Percentiles rank a stretch among this genome's conserved stretches.
Conservation (phyloP, 92 coral and sea anemone species). For the Anthopleura xanthogrammica region DNA sequence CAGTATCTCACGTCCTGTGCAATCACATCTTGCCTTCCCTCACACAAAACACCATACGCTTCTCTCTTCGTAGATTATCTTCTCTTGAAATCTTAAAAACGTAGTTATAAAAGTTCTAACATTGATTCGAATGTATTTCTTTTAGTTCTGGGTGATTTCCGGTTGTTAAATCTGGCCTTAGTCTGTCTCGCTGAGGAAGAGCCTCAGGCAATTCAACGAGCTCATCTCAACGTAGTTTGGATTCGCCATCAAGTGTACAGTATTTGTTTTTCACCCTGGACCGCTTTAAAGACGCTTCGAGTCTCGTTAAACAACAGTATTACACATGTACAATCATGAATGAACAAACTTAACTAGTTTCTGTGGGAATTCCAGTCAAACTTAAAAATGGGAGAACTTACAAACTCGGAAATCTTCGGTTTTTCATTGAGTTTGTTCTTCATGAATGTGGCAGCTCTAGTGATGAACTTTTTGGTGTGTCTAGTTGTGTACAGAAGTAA, state of each 20-base stretch:
- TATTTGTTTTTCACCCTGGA: background rate
- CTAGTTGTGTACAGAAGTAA: slow-evolving; percentile 92
- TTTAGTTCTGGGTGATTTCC: background rate
- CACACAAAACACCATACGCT: background rate
- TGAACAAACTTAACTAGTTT: no score
- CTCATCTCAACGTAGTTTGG: background rate
- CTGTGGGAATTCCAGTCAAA: background rate
- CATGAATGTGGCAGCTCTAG: slow-evolving; percentile 81
- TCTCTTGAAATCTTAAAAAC: background rate
- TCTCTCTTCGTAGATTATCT: background rate
- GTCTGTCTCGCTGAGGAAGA: background rate
- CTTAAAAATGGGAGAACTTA: slow-evolving; percentile 51
- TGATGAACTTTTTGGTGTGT: slow-evolving; percentile 90
- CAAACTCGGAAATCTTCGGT: slow-evolving; percentile 64
- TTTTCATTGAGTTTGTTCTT: slow-evolving; percentile 61
- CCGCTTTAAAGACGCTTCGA: background rate
- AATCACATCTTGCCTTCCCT: background rate
- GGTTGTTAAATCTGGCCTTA: background rate
- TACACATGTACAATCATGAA: no score
- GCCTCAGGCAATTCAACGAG: background rate
- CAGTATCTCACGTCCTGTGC: background rate
- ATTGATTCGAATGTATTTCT: background rate
- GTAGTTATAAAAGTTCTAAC: background rate
- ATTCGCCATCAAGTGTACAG: background rate
- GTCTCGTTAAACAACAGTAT: background rate